Percentiles rank a stretch among this genome's conserved stretches.
These are phyloP conservation scores for Corydoras maculifer DNA, from an alignment of 2,113 vertebrate species.

Conservation along the genomic window DNA sequence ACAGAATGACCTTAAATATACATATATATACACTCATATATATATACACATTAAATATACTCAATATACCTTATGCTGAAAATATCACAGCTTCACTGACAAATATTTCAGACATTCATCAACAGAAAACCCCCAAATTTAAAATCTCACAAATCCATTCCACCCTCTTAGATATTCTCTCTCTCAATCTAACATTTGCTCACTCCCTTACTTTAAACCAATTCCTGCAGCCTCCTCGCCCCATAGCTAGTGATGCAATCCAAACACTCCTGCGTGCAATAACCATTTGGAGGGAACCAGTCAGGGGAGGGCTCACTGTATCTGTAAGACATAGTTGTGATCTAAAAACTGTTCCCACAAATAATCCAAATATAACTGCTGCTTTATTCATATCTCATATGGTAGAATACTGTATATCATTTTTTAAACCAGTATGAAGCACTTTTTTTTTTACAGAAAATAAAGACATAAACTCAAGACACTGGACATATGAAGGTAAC, in stretches of 20 bases:
- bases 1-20: no score
- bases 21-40: no score
- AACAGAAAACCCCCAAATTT: conserved; percentile 14
- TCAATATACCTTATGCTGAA: no score
- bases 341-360: conserved; percentile 23
- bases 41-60: no score
- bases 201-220: conserved; percentile 31
- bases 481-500: neutral
- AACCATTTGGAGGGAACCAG: conserved; percentile 55
- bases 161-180: conserved; percentile 18
- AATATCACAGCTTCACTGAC: neutral
- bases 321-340: conserved; percentile 39
- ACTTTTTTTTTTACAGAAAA: conserved; percentile 24
- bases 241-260: conserved; percentile 69
- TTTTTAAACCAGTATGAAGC: no score
- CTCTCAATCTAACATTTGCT: conserved; percentile 2
- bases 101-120: conserved; percentile 18
- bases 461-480: conserved; percentile 31
- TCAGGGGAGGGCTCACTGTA: conserved; percentile 51
- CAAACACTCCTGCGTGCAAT: conserved; percentile 64
- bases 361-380: neutral
- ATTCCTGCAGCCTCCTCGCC: conserved; percentile 60
- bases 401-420: no score
- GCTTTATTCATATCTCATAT: no score
- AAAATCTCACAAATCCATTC: conserved; percentile 10